Conservation (phyloP, 2,888 invertebrate genomes). For the Alsophila aescularia region DNA sequence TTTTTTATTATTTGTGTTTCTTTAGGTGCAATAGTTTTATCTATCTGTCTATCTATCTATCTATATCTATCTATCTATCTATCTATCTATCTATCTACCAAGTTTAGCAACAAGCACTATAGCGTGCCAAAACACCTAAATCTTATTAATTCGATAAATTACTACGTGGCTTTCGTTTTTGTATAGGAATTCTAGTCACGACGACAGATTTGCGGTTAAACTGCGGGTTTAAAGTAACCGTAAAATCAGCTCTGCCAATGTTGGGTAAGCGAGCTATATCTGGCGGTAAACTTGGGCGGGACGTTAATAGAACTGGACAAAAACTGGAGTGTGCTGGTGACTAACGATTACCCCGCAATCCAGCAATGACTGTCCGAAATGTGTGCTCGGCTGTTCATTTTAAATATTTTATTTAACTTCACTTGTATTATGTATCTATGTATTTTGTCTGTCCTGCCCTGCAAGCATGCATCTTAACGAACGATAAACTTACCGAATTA, state of each 20-base stretch:
- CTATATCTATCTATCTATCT: too few species aligned
- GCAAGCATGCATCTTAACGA: too few species aligned
- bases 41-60: too few species aligned
- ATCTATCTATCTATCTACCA: too few species aligned
- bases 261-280: constrained; percentile 13
- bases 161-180: not conserved
- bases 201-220: not conserved
- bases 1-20: too few species aligned
- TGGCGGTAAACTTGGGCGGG: constrained; percentile 21
- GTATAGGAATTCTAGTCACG: not conserved
- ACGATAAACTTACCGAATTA: too few species aligned
- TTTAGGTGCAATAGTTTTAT: too few species aligned
- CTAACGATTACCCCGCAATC: constrained; percentile 17
- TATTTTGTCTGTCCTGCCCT: too few species aligned
- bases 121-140: not conserved
- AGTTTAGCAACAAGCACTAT: too few species aligned
- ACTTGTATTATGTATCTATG: too few species aligned
- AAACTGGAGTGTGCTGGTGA: constrained; percentile 6
- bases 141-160: not conserved
- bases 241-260: constrained; percentile 9
- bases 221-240: constrained; percentile 1
- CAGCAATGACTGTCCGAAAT: not conserved
- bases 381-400: too few species aligned
- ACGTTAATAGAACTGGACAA: constrained; percentile 31
- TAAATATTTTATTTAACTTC: too few species aligned